Conservation (phyloP, 2,797 vertebrate species). For the Caiman crocodilus region DNA sequence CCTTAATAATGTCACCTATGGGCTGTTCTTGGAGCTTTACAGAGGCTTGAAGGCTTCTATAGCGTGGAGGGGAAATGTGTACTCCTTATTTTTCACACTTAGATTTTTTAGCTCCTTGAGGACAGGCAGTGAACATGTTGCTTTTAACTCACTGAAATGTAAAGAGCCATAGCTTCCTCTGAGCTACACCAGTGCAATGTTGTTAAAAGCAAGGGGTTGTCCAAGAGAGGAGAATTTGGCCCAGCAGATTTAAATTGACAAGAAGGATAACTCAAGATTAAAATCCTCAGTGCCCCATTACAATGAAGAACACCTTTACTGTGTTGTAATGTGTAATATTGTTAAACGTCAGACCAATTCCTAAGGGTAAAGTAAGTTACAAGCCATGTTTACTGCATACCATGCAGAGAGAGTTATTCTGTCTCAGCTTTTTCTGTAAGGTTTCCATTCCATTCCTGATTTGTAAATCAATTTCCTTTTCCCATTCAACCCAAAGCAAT, state of each 20-base stretch:
- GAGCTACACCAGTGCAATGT: not conserved
- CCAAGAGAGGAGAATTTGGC: not conserved
- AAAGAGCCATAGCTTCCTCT: not conserved
- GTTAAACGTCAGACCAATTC: constrained; percentile 52
- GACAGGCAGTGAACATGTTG: not conserved
- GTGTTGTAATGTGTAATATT: constrained; percentile 14
- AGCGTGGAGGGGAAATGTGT: not conserved
- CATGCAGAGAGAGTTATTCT: constrained; percentile 36
- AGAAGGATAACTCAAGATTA: constrained; percentile 36
- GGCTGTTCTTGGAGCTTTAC: not conserved
- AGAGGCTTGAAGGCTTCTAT: not conserved
- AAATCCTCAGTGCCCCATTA: constrained; percentile 45
- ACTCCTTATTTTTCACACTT: not conserved
- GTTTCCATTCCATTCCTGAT: constrained; percentile 54
- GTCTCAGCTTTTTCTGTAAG: constrained; percentile 45
- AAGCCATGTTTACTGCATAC: not conserved
- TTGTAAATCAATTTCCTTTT: constrained; percentile 77
- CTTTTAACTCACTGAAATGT: not conserved
- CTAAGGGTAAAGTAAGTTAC: constrained; percentile 28
- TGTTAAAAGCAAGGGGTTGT: constrained; percentile 40
- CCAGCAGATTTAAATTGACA: constrained; percentile 35
- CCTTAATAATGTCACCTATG: not conserved
- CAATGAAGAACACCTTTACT: constrained; percentile 31
- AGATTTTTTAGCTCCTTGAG: not conserved
- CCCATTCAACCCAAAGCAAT: constrained; percentile 55